Evolutionary conservation across 2,888 invertebrate species (phyloP), one percentile per base, ranked within the genome.

Genomic region (Agrypnus murinus): DNA sequence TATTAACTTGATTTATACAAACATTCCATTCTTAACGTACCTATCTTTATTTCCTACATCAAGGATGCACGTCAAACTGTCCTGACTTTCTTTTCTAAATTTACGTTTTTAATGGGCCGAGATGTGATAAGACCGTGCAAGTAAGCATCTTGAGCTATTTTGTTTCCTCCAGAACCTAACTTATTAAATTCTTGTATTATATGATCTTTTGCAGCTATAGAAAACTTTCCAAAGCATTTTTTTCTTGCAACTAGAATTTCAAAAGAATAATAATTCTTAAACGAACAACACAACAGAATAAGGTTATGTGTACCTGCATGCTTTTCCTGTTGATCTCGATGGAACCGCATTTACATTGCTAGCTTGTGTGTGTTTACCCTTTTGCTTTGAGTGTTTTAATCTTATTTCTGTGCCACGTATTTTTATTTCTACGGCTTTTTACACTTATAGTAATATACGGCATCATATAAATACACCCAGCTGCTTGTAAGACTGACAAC

Each of bases 231-330:
- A 10, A 38, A 38, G n/a, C 38, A 38, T 10, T 38, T 38, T 10
- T n/a, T 38, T 38, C n/a, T 10, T 38, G n/a, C 38, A 38, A 38
- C 38, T 10, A 38, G n/a, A 38, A 38, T 38, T 8, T 38, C n/a
- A n/a, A n/a, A n/a, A n/a, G n/a, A n/a, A n/a, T n/a, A n/a, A n/a
- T n/a, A n/a, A n/a, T n/a, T n/a, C n/a, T n/a, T n/a, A n/a, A n/a
- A n/a, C n/a, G n/a, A n/a, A n/a, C n/a, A n/a, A n/a, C n/a, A n/a
- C n/a, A n/a, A n/a, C n/a, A n/a, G n/a, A n/a, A n/a, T n/a, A 8
- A 8, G 8, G n/a, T 6, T 6, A 38, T 38, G n/a, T 6, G 6
- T 38, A 38, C 38, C 8, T 10, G n/a, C 38, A 38, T 3, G 8
- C n/a, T 38, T 6, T n/a, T 8, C 38, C 38, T 38, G 38, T 38